A percentile compares a stretch with the other conserved stretches of the same genome.
Conservation (phyloP, 1,140 invertebrate genomes). For the Calliopsis andreniformis region DNA sequence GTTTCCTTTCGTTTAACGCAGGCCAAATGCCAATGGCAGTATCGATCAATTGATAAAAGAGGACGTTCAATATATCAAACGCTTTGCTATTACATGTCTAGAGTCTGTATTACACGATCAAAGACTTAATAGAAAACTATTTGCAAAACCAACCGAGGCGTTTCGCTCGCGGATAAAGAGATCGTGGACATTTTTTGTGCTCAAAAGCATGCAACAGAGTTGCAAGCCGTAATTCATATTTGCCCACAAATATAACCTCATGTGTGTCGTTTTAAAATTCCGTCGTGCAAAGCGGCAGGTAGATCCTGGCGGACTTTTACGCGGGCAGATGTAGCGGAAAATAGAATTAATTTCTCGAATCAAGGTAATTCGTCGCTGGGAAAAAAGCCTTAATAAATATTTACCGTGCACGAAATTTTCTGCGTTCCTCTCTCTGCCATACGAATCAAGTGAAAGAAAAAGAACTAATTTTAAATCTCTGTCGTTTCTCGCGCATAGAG, state of each 20-base stretch:
- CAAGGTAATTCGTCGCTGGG: slow-evolving; percentile 9
- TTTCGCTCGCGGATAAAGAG: slow-evolving; percentile 58
- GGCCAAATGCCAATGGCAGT: background rate
- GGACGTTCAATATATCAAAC: background rate
- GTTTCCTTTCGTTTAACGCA: too few species aligned
- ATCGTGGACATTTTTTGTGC: slow-evolving; percentile 53
- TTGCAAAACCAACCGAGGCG: too few species aligned
- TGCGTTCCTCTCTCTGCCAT: background rate
- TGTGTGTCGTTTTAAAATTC: slow-evolving; percentile 54
- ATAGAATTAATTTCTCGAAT: slow-evolving; percentile 39
- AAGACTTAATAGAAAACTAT: background rate
- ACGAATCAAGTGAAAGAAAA: background rate
- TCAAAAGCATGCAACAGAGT: slow-evolving; percentile 24
- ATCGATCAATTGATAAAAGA: background rate
- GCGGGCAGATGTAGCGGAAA: slow-evolving; percentile 13
- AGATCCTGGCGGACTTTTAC: background rate
- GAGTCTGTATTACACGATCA: background rate
- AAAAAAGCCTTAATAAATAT: slow-evolving; percentile 17
- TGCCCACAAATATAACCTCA: slow-evolving; percentile 55
- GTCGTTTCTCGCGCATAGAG: background rate
- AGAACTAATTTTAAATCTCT: background rate
- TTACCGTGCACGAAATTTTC: slow-evolving; percentile 3
- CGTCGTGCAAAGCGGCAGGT: background rate
- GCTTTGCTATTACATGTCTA: background rate
- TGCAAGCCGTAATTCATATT: slow-evolving; percentile 45